Conservation (phyloP, 2,797 vertebrate species). For the Anabacerthia variegaticeps region DNA sequence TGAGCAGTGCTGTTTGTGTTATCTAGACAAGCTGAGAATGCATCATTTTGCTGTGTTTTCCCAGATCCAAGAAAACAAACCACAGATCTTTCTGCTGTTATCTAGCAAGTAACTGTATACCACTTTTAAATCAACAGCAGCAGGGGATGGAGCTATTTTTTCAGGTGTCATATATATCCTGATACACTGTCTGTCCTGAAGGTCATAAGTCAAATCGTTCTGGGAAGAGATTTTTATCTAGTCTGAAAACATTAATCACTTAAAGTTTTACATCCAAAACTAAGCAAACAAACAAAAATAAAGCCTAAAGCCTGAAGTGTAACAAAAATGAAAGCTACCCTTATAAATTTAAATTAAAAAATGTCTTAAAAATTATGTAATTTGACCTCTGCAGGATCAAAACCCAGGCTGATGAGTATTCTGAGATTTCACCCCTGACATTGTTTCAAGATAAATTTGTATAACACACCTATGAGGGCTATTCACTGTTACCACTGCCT, state of each 20-base stretch:
- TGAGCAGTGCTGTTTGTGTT: slow-evolving; percentile 20
- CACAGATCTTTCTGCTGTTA: slow-evolving; percentile 30
- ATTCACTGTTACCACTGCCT: not conserved
- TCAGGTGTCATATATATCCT: not conserved
- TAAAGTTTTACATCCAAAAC: not conserved
- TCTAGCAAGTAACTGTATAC: slow-evolving; percentile 3
- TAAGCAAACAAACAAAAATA: not conserved
- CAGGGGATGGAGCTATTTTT: not conserved
- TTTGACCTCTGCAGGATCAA: not conserved
- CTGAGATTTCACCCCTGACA: not conserved
- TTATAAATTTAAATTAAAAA: not conserved
- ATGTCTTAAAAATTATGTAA: not conserved
- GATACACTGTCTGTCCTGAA: not conserved
- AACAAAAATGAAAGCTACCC: not conserved
- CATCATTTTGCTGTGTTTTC: not conserved
- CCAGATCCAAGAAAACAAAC: not conserved
- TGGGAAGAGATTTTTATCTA: not conserved
- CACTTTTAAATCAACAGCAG: slow-evolving; percentile 1
- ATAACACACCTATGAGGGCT: not conserved
- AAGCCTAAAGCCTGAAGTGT: not conserved
- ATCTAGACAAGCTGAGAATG: slow-evolving; percentile 39
- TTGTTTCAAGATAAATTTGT: not conserved
- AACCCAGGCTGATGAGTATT: not conserved
- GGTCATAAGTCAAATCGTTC: slow-evolving; percentile 8
- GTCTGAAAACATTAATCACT: not conserved